A percentile compares a stretch with the other conserved stretches of the same genome.
These are phyloP conservation scores for Stenotaenia linearis DNA, from an alignment of 2,888 invertebrate genomes.

Conservation along the genomic window DNA sequence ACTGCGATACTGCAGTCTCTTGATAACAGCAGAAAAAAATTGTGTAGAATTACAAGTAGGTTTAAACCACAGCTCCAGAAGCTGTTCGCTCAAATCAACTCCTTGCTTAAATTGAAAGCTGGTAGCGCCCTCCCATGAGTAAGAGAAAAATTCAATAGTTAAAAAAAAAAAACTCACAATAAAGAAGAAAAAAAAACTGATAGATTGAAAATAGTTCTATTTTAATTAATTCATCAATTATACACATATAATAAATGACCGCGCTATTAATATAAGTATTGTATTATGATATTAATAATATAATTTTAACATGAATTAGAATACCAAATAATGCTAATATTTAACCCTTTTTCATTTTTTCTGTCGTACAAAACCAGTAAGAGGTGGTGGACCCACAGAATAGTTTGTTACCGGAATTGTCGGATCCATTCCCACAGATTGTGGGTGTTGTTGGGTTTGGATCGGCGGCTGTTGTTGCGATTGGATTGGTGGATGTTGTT, in stretches of 20 bases:
- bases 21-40: not conserved
- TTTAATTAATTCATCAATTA: not conserved
- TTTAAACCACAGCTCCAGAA: not conserved
- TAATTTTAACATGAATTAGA: not conserved
- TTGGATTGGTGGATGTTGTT: too few relatives aligned
- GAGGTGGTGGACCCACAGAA: constrained; percentile 55
- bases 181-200: not conserved
- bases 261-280: not conserved
- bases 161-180: too few relatives aligned
- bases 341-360: constrained; percentile 2
- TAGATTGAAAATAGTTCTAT: not conserved
- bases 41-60: not conserved
- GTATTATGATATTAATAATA: not conserved
- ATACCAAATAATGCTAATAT: too few relatives aligned
- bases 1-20: not conserved
- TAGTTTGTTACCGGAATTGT: constrained; percentile 46
- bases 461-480: too few relatives aligned
- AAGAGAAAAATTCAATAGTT: too few relatives aligned
- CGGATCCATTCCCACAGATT: constrained; percentile 51
- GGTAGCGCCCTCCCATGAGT: not conserved
- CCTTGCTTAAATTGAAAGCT: too few relatives aligned
- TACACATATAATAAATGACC: not conserved
- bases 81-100: too few relatives aligned
- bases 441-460: constrained; percentile 29
- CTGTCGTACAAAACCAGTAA: constrained; percentile 50